A percentile compares a stretch with the other conserved stretches of the same genome.
Conservation (phyloP, 1,140 invertebrate genomes). For the Diachasmimorpha longicaudata region DNA sequence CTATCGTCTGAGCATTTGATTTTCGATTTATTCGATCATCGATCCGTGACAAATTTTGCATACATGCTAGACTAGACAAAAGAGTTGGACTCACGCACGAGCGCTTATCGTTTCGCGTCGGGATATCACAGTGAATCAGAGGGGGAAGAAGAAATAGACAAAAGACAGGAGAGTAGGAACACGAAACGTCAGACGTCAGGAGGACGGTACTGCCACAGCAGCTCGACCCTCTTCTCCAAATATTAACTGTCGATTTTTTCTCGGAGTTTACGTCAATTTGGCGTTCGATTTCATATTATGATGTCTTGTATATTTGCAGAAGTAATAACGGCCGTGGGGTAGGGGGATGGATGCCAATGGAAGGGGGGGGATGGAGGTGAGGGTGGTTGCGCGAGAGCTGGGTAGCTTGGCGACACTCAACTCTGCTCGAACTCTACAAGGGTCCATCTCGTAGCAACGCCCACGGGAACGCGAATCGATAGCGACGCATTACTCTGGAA, state of each 20-base stretch:
- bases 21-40: conserved; percentile 25
- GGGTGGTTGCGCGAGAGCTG: conserved; percentile 40
- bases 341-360: conserved; percentile 25
- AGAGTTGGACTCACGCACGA: conserved; percentile 6
- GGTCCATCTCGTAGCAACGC: conserved; percentile 65
- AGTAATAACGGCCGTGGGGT: conserved; percentile 47
- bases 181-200: background rate
- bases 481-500: conserved; percentile 60
- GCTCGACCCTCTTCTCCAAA: too few species aligned
- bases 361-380: conserved; percentile 19
- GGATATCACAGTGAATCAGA: background rate
- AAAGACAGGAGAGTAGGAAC: conserved; percentile 21
- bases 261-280: background rate
- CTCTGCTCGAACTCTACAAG: conserved; percentile 56
- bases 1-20: background rate
- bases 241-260: background rate
- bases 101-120: background rate
- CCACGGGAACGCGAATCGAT: conserved; percentile 63
- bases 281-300: conserved; percentile 42
- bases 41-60: conserved; percentile 16
- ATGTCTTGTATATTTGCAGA: conserved; percentile 54
- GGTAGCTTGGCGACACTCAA: conserved; percentile 63
- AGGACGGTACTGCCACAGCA: too few species aligned
- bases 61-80: conserved; percentile 12
- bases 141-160: background rate